Conservation (phyloP, 2,888 invertebrate genomes). For the Sesia apiformis region DNA sequence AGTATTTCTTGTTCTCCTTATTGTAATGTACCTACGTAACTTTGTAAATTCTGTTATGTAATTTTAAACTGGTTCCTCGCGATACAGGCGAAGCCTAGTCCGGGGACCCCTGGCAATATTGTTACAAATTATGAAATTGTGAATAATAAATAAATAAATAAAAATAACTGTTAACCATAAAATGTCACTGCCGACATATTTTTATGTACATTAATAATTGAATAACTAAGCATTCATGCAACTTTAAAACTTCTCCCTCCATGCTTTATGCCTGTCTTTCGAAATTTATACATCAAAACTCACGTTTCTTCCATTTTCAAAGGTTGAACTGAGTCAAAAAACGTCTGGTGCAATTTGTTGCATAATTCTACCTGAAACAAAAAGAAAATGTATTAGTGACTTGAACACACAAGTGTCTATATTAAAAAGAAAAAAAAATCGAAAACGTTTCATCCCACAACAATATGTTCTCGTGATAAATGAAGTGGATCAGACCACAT, state of each 20-base stretch:
- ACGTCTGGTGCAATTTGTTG: constrained; percentile 68
- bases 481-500: background rate
- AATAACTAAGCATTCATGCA: background rate
- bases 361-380: constrained; percentile 75
- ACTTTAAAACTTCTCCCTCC: background rate
- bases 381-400: constrained; percentile 68
- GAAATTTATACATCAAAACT: constrained; percentile 26
- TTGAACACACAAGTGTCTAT: constrained; percentile 1
- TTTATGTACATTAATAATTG: too few species aligned
- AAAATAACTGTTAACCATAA: too few species aligned
- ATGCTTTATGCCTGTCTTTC: background rate
- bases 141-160: too few species aligned
- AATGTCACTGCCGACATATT: too few species aligned
- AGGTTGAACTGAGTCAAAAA: constrained; percentile 28
- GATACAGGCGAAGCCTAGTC: too few species aligned
- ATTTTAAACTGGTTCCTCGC: too few species aligned
- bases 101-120: too few species aligned
- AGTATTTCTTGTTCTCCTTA: too few species aligned
- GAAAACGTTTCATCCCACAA: background rate
- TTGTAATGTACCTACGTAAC: too few species aligned
- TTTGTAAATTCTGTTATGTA: too few species aligned
- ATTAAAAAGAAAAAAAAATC: background rate
- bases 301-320: constrained; percentile 53
- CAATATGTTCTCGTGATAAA: background rate
- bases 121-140: too few species aligned